Evolutionary conservation across 2,888 invertebrate genomes (phyloP).

Genomic region (Elaeidobius kamerunicus): DNA sequence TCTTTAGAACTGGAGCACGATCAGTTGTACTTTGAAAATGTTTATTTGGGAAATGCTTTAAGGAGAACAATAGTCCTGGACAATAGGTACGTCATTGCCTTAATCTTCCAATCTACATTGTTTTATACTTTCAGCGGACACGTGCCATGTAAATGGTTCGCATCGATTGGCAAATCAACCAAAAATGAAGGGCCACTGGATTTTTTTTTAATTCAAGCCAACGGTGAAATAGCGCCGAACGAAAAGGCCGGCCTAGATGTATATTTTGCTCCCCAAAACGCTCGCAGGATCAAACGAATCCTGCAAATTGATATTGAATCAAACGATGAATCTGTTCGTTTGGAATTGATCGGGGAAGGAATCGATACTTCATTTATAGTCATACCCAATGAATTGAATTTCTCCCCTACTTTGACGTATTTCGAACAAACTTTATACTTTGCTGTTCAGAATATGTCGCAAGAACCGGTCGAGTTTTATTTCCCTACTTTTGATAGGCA

Average conservation of each 20-base stretch:
- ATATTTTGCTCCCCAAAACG: conserved; percentile 56
- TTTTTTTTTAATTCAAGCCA: conserved; percentile 44
- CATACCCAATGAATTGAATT: conserved; percentile 53
- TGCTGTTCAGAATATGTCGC: conserved; percentile 60
- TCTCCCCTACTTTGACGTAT: conserved; percentile 64
- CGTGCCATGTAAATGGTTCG: conserved; percentile 57
- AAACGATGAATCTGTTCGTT: conserved; percentile 51
- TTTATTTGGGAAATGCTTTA: conserved; percentile 59
- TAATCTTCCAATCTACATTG: conserved; percentile 1
- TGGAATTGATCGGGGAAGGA: conserved; percentile 55
- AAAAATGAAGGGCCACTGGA: conserved; percentile 31
- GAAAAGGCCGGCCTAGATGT: conserved; percentile 54
- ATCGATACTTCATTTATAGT: conserved; percentile 55
- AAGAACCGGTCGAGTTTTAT: conserved; percentile 65
- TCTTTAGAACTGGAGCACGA: conserved; percentile 51
- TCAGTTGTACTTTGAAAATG: conserved; percentile 55
- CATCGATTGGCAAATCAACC: conserved; percentile 49
- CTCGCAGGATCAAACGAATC: conserved; percentile 47
- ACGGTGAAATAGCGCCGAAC: conserved; percentile 54
- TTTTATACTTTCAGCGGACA: conserved; percentile 51
- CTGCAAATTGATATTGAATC: conserved; percentile 51
- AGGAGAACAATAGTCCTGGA: conserved; percentile 54
- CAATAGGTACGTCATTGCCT: conserved; percentile 54
- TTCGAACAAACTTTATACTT: conserved; percentile 58
- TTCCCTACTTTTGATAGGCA: conserved; percentile 66